These are phyloP conservation scores for Eufriesea mexicana DNA, from an alignment of 1,140 invertebrate genomes.

Conservation along the genomic window DNA sequence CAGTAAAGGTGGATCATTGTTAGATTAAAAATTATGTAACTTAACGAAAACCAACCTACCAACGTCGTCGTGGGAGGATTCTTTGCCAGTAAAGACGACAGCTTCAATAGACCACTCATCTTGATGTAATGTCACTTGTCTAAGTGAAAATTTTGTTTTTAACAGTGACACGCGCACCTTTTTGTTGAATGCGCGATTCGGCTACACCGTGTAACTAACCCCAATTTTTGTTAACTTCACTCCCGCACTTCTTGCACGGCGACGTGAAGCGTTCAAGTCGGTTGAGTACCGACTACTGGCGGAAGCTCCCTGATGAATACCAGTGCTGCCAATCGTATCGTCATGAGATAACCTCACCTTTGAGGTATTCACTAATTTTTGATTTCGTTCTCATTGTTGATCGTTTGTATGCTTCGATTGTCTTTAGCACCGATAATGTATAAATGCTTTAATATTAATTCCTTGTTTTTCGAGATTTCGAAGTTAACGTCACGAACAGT, in stretches of 20 bases:
- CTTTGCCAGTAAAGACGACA: constrained; percentile 72
- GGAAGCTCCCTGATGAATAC: constrained; percentile 40
- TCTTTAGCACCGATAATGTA: neutral
- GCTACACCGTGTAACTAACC: constrained; percentile 49
- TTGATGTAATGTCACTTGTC: constrained; percentile 20
- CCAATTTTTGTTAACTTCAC: constrained; percentile 61
- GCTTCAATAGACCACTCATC: constrained; percentile 76
- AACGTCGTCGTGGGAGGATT: constrained; percentile 62
- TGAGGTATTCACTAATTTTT: neutral
- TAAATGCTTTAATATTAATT: too few species aligned
- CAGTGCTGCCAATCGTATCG: constrained; percentile 56
- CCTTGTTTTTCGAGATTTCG: neutral
- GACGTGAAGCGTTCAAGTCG: constrained; percentile 52
- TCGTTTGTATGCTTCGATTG: neutral
- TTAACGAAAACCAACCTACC: constrained; percentile 67
- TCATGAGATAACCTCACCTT: constrained; percentile 37
- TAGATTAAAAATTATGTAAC: constrained; percentile 72
- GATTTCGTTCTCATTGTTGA: neutral
- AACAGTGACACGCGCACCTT: constrained; percentile 15
- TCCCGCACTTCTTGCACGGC: constrained; percentile 76
- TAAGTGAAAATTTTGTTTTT: neutral
- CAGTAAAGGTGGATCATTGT: constrained; percentile 30
- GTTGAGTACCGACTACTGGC: constrained; percentile 63
- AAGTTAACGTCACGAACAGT: neutral
- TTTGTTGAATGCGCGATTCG: constrained; percentile 6